A percentile compares a stretch with the other conserved stretches of the same genome.
Conservation (phyloP, 2,113 vertebrate species). For the Brienomyrus brachyistius region DNA sequence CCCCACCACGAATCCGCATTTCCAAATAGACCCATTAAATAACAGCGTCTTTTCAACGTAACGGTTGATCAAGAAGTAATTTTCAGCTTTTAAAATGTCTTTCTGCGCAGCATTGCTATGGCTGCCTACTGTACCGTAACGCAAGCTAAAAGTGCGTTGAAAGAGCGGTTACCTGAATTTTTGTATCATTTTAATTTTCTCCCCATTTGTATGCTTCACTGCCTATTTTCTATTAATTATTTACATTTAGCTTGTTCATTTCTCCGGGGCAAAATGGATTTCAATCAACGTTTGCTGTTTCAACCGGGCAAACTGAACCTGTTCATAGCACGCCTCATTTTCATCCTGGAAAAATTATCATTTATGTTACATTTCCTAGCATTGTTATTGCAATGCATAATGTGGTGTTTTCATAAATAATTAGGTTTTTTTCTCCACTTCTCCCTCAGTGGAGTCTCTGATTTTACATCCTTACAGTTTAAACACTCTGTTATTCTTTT, state of each 20-base stretch:
- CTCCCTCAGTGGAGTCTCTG: not conserved
- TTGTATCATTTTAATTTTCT: not conserved
- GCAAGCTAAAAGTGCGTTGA: not conserved
- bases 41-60: not conserved
- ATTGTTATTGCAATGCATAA: not conserved
- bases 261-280: constrained; percentile 11
- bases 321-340: not conserved
- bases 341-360: not conserved
- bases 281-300: constrained; percentile 1
- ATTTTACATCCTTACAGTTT: not conserved
- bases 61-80: not conserved
- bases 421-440: not conserved
- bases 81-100: not conserved
- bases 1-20: not conserved
- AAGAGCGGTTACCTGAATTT: not conserved
- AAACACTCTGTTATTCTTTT: not conserved
- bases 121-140: not conserved
- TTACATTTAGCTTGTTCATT: not conserved
- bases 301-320: not conserved
- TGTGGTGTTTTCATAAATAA: constrained; percentile 4
- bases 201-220: not conserved
- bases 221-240: constrained; percentile 8
- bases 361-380: not conserved
- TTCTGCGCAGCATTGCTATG: not conserved
- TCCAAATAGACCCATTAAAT: not conserved